A percentile compares a stretch with the other conserved stretches of the same genome.
These are phyloP conservation scores for Percopsis omiscomaycus DNA, from an alignment of 2,797 vertebrate genomes.

Conservation along the genomic window DNA sequence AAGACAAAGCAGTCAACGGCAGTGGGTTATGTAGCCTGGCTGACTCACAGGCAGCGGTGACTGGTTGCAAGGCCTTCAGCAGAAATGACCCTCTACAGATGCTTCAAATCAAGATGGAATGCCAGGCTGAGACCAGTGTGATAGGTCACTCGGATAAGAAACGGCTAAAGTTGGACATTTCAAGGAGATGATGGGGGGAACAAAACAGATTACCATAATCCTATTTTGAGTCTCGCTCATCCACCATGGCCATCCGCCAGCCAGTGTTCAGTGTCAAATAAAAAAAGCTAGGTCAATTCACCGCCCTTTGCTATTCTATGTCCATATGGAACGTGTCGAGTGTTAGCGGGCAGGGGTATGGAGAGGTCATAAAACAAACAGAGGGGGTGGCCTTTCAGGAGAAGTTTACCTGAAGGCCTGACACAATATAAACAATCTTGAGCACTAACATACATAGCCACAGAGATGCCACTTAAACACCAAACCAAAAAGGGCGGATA, in stretches of 20 bases:
- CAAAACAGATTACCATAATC: neutral
- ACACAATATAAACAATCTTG: slow-evolving; percentile 42
- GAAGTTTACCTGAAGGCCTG: slow-evolving; percentile 36
- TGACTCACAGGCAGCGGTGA: slow-evolving; percentile 41
- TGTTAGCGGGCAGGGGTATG: neutral
- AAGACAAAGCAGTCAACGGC: slow-evolving; percentile 42
- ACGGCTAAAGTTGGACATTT: slow-evolving; percentile 5
- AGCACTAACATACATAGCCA: slow-evolving; percentile 10
- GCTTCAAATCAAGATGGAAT: slow-evolving; percentile 54
- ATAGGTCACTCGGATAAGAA: slow-evolving; percentile 9
- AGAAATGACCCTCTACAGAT: slow-evolving; percentile 49
- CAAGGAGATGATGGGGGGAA: slow-evolving; percentile 10
- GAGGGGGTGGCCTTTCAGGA: slow-evolving; percentile 22
- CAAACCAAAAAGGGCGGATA: slow-evolving; percentile 4
- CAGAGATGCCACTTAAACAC: slow-evolving; percentile 12
- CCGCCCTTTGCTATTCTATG: slow-evolving; percentile 10
- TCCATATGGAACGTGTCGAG: slow-evolving; percentile 10
- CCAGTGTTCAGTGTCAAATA: too few relatives aligned
- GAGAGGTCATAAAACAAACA: slow-evolving; percentile 36
- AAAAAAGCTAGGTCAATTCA: slow-evolving; percentile 27
- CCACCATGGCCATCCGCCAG: neutral
- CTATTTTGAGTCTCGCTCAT: neutral
- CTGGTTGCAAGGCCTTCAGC: slow-evolving; percentile 27
- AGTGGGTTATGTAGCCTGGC: slow-evolving; percentile 28
- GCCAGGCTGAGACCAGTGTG: slow-evolving; percentile 23